Conservation (phyloP, 2,113 vertebrate species). For the Ptilorrhoa leucosticta region DNA sequence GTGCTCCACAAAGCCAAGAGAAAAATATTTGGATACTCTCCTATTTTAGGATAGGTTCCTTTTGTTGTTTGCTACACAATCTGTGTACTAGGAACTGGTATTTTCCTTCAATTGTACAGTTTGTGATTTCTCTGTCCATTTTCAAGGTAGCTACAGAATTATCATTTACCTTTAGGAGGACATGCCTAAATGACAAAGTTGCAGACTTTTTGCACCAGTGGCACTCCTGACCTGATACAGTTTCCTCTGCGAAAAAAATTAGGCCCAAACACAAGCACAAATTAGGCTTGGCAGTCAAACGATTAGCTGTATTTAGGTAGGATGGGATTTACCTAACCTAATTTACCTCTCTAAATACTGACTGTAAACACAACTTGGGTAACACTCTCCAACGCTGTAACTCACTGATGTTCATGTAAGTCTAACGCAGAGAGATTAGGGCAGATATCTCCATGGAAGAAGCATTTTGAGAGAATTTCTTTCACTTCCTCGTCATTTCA, state of each 20-base stretch:
- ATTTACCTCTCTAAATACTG: not conserved
- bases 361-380: not conserved
- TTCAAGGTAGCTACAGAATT: not conserved
- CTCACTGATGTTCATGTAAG: not conserved
- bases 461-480: not conserved
- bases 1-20: not conserved
- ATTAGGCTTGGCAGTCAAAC: not conserved
- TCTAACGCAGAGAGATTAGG: not conserved
- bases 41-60: conserved; percentile 23
- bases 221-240: not conserved
- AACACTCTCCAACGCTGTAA: not conserved
- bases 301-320: not conserved
- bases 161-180: not conserved
- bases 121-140: not conserved
- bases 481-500: not conserved
- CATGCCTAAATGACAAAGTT: not conserved
- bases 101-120: not conserved
- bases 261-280: not conserved
- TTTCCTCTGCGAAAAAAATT: not conserved
- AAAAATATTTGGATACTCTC: conserved; percentile 7
- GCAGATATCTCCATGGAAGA: not conserved
- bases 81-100: not conserved
- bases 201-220: not conserved
- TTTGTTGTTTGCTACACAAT: conserved; percentile 16
- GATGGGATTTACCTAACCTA: not conserved